Evolutionary conservation across 2,888 invertebrate genomes (phyloP).

Genomic region (Incurvaria masculella): DNA sequence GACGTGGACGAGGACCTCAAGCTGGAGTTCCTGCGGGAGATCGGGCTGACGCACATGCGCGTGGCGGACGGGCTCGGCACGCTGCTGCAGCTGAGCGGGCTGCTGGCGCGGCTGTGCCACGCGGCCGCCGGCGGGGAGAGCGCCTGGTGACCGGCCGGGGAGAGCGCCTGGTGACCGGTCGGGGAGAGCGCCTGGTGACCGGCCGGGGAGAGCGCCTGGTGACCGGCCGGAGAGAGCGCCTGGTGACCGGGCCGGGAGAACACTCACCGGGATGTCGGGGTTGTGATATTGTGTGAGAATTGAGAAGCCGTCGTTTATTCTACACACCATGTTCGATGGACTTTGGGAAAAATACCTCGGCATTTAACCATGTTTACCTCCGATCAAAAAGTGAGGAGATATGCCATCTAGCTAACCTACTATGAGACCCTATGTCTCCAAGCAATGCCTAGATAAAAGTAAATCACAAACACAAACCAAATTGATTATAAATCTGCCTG

Average conservation of each 20-base stretch:
- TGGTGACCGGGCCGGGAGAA: slow-evolving; percentile 85
- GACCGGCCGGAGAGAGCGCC: slow-evolving; percentile 16
- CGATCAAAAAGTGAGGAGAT: too few relatives aligned
- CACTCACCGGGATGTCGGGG: slow-evolving; percentile 28
- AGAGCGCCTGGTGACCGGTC: slow-evolving; percentile 58
- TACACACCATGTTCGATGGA: too few relatives aligned
- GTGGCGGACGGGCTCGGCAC: slow-evolving; percentile 87
- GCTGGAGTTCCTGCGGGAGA: slow-evolving; percentile 85
- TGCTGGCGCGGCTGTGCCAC: slow-evolving; percentile 80
- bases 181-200: slow-evolving; percentile 60
- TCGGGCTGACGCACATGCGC: slow-evolving; percentile 86
- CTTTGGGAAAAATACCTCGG: too few relatives aligned
- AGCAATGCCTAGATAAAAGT: too few relatives aligned
- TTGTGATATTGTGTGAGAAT: too few relatives aligned
- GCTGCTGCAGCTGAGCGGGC: slow-evolving; percentile 85
- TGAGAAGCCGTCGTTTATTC: too few relatives aligned
- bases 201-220: slow-evolving; percentile 70
- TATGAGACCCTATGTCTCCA: too few relatives aligned
- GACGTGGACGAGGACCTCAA: slow-evolving; percentile 77
- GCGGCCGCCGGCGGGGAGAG: slow-evolving; percentile 22
- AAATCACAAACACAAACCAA: too few relatives aligned
- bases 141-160: slow-evolving; percentile 74
- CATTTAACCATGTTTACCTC: too few relatives aligned
- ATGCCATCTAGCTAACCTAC: too few relatives aligned
- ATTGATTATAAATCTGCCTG: too few relatives aligned